Percentiles rank a stretch among this genome's conserved stretches.
Conservation (phyloP, 2,113 vertebrate species). For the Daboia siamensis region DNA sequence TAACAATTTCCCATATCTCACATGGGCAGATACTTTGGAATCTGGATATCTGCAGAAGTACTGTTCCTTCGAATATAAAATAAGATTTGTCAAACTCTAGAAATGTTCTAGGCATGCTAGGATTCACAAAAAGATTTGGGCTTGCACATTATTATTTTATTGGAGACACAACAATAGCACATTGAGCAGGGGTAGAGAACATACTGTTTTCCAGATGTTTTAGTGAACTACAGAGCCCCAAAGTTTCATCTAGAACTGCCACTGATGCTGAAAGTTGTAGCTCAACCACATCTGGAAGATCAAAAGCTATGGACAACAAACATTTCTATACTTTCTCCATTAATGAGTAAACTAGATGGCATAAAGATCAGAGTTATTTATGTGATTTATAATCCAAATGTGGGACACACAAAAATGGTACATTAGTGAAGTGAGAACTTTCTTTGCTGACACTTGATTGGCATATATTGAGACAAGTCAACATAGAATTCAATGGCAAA, state of each 20-base stretch:
- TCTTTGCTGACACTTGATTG: neutral
- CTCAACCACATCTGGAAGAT: neutral
- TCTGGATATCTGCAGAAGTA: neutral
- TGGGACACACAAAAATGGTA: neutral
- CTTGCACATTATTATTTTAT: neutral
- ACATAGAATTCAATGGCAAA: neutral
- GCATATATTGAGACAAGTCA: neutral
- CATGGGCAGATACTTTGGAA: neutral
- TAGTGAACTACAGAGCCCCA: neutral
- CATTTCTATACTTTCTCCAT: neutral
- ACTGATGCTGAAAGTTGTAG: neutral
- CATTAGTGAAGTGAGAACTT: neutral
- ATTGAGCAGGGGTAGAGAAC: no score
- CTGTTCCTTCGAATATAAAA: neutral
- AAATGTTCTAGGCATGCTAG: neutral
- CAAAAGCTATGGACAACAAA: neutral
- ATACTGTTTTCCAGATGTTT: neutral
- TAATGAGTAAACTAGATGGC: neutral
- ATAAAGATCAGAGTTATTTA: neutral
- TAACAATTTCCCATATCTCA: neutral
- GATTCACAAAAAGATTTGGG: neutral
- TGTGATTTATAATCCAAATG: neutral
- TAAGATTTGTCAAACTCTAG: neutral
- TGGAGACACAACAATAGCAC: neutral
- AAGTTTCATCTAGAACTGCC: neutral